phyloP scores from a whole-genome alignment of 2,888 invertebrate genomes.

The Ashinkailepas kermadecensis region DNA sequence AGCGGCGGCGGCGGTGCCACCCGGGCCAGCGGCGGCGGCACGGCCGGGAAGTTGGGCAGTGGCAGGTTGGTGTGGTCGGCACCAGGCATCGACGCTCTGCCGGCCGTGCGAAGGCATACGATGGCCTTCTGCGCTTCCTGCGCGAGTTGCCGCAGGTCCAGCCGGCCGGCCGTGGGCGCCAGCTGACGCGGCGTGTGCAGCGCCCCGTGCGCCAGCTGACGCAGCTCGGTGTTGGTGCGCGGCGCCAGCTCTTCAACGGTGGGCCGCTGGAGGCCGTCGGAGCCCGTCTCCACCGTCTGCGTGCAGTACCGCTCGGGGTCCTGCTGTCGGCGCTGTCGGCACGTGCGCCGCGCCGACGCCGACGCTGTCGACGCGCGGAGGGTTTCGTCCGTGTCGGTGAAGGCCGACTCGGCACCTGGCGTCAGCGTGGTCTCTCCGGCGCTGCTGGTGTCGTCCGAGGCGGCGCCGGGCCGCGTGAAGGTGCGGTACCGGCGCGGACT shows the following conservation, averaged over 20 bases:
- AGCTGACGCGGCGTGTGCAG: background rate
- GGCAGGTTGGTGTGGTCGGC: slow-evolving; percentile 44
- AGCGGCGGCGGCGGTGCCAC: slow-evolving; percentile 34
- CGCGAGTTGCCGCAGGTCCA: slow-evolving; percentile 29
- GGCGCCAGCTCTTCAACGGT: background rate
- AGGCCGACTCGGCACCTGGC: slow-evolving; percentile 48
- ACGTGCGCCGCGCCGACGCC: slow-evolving; percentile 48
- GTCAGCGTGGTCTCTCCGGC: slow-evolving; percentile 43
- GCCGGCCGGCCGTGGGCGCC: background rate
- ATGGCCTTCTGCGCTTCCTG: slow-evolving; percentile 32
- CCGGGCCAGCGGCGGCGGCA: slow-evolving; percentile 27
- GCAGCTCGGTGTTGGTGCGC: slow-evolving; percentile 23
- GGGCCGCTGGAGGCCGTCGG: slow-evolving; percentile 36
- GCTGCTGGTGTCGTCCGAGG: slow-evolving; percentile 18
- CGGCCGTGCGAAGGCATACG: slow-evolving; percentile 31
- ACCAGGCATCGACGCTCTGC: slow-evolving; percentile 48
- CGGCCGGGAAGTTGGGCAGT: slow-evolving; percentile 33
- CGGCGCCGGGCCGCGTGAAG: slow-evolving; percentile 29
- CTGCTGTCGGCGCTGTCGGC: slow-evolving; percentile 57
- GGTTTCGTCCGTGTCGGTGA: slow-evolving; percentile 57
- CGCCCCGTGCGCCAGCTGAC: slow-evolving; percentile 29
- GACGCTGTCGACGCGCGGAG: slow-evolving; percentile 56
- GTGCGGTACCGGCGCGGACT: slow-evolving; percentile 59
- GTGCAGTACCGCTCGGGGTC: slow-evolving; percentile 68
- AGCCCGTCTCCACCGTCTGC: slow-evolving; percentile 51